Percentiles rank a stretch among this genome's conserved stretches.
phyloP scores from a whole-genome alignment of 2,797 vertebrate species.

The Mareca strepera region DNA sequence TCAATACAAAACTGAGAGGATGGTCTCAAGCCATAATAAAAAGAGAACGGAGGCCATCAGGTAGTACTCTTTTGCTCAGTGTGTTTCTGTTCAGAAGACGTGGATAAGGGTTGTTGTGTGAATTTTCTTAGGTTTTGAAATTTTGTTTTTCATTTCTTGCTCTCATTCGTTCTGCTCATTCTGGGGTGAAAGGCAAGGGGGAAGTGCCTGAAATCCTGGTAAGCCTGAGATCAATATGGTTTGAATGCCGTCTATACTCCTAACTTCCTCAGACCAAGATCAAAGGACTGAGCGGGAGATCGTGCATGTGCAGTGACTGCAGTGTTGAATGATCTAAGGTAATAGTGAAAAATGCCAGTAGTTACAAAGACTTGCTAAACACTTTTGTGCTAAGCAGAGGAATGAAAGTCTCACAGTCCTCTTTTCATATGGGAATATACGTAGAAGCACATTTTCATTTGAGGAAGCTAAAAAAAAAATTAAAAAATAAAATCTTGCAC shows the following conservation, averaged over 20 bases:
- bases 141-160: not conserved
- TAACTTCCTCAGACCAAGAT: not conserved
- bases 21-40: not conserved
- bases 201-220: not conserved
- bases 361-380: not conserved
- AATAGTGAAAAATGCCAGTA: not conserved
- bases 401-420: not conserved
- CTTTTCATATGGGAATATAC: not conserved
- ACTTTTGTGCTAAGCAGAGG: not conserved
- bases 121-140: not conserved
- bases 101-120: not conserved
- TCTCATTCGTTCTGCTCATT: not conserved
- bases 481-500: not conserved
- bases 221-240: not conserved
- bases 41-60: not conserved
- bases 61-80: not conserved
- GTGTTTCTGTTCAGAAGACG: not conserved
- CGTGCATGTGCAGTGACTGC: not conserved
- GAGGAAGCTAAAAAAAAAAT: not conserved
- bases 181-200: not conserved
- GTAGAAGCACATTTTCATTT: not conserved
- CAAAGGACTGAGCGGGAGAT: not conserved
- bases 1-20: not conserved
- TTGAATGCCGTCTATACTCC: not conserved
- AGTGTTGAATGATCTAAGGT: not conserved